Base-by-base conservation (phyloP, 2,797 vertebrate species). In the Eulemur mongoz region DNA sequence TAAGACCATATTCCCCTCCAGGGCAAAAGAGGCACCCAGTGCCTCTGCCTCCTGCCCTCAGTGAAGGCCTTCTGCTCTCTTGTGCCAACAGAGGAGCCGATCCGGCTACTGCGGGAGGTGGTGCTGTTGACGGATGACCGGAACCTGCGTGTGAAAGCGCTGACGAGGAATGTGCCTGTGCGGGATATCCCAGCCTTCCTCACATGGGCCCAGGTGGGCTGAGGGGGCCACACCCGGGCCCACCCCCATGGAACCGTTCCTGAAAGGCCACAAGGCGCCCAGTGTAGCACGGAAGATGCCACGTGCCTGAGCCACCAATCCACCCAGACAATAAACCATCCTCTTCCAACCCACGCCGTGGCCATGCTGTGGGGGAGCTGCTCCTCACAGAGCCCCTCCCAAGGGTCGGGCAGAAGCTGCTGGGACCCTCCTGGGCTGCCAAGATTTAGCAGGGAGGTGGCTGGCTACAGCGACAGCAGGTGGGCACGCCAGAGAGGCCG, bases 101-200 rank as follows among this genome's bases (percentile, higher is more conserved):
- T 99, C 97, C 99, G 98, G 83, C 98, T 99, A 78, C 99, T 99
- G 50, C 98, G 99, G 97, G 99, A 99, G 98, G 99, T 99, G 97
- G 99, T 99, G 70, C 99, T 99, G 94, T 99, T 99, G 89, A 99
- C 99, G 0, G 99, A 99, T 18, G 99, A 99, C 98, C 99, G 99
- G 52, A 99, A 99, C 98, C 99, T 99, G 96, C 99, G 99, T 4
- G 99, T 99, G 97, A 99, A 99, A 99, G 99, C 99, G 0, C 95
- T 99, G 98, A 99, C 99, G 17, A 97, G 99, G 94, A 99, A 99
- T 30, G 99, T 99, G 96, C 99, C 99, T 0, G 99, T 99, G 86
- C 98, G 99, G 93, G 99, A 99, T 98, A 99, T 99, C 98, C 99
- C 99, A 0, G 99, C 99, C 87, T 99, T 99, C 99, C 99, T 99